phyloP scores from a whole-genome alignment of 2,888 invertebrate species.

The Clanis bilineata region DNA sequence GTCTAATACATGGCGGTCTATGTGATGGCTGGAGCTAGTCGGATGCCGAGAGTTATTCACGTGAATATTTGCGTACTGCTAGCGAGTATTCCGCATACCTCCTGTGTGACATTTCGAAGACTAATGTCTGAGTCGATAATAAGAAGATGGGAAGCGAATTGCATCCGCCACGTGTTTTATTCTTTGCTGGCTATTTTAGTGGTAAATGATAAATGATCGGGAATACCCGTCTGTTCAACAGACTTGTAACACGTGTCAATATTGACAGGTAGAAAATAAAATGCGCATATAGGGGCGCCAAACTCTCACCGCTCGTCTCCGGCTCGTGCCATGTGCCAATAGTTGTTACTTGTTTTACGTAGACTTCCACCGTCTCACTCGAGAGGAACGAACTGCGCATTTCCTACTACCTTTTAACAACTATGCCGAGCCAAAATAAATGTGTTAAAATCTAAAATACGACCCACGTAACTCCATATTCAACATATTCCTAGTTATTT shows the following conservation, averaged over 20 bases:
- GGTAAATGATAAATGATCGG: constrained; percentile 4
- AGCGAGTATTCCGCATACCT: constrained; percentile 5
- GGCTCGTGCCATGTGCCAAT: constrained; percentile 59
- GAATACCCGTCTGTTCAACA: not conserved
- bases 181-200: constrained; percentile 20
- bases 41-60: constrained; percentile 47
- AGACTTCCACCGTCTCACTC: constrained; percentile 38
- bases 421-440: constrained; percentile 40
- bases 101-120: not conserved
- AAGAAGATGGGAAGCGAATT: constrained; percentile 2
- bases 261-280: constrained; percentile 49
- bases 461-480: constrained; percentile 57
- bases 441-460: constrained; percentile 49
- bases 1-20: constrained; percentile 66
- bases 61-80: constrained; percentile 34
- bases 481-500: constrained; percentile 63
- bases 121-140: not conserved
- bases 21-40: constrained; percentile 63
- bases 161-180: constrained; percentile 23
- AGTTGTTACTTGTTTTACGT: constrained; percentile 36
- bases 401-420: constrained; percentile 53
- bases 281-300: constrained; percentile 49
- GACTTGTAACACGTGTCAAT: constrained; percentile 46
- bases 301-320: constrained; percentile 24
- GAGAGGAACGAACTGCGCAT: constrained; percentile 64